phyloP scores from a whole-genome alignment of 2,113 vertebrate genomes.

The Ploceus nigricollis region DNA sequence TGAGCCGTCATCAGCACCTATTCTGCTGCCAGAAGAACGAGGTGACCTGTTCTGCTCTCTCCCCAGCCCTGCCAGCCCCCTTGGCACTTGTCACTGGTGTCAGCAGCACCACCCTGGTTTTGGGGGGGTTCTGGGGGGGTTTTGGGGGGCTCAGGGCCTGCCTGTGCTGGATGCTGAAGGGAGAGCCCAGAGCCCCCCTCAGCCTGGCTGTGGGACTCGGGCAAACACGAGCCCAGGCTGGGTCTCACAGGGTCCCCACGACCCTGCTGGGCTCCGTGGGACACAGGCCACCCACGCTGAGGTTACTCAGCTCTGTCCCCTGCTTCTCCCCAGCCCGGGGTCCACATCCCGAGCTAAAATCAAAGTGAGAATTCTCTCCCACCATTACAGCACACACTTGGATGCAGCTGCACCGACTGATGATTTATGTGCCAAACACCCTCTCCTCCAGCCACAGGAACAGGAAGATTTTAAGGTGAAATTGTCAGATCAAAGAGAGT shows the following conservation, averaged over 20 bases:
- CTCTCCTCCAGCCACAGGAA: background rate
- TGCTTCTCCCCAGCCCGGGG: background rate
- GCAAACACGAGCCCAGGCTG: fast-evolving
- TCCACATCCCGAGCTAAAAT: fast-evolving
- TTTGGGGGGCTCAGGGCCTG: background rate
- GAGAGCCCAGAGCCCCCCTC: fast-evolving
- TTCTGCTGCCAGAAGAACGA: background rate
- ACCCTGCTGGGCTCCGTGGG: background rate
- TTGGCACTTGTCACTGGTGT: fast-evolving
- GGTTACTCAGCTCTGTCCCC: background rate
- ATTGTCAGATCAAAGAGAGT: conserved; percentile 5
- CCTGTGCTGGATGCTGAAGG: fast-evolving
- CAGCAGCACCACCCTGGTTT: background rate
- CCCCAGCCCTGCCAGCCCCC: background rate
- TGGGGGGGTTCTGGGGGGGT: background rate
- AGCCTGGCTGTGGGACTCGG: background rate
- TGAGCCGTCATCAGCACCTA: background rate
- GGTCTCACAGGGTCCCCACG: fast-evolving
- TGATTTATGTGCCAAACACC: background rate
- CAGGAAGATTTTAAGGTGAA: conserved; percentile 1
- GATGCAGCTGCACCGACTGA: background rate
- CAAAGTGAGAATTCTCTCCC: background rate
- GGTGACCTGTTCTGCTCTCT: background rate
- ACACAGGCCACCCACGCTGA: fast-evolving
- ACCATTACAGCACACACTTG: fast-evolving